Percentiles rank a stretch among this genome's conserved stretches.
Evolutionary conservation across 2,888 invertebrate genomes (phyloP).

Genomic region (Chalcosyrphus nemorum): DNA sequence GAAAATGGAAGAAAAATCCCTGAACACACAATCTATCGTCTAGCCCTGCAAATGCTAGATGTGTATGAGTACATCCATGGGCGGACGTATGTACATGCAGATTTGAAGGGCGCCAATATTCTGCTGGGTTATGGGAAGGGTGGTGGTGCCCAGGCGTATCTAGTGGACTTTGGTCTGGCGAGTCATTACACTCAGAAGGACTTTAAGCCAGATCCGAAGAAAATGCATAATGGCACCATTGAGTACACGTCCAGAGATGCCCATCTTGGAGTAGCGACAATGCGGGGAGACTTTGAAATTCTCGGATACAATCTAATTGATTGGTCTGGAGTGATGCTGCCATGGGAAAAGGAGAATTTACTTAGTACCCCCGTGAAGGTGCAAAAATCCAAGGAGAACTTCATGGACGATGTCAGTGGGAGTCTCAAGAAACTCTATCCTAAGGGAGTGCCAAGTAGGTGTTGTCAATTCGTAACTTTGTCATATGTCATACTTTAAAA

Average conservation of each 20-base stretch:
- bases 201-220: constrained; percentile 94
- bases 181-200: constrained; percentile 89
- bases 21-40: constrained; percentile 88
- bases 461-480: not conserved
- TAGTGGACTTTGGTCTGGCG: constrained; percentile 97
- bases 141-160: constrained; percentile 88
- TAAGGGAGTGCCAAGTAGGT: constrained; percentile 81
- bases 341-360: constrained; percentile 88
- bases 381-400: constrained; percentile 87
- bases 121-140: constrained; percentile 87
- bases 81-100: constrained; percentile 95
- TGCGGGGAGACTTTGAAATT: constrained; percentile 97
- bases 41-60: constrained; percentile 93
- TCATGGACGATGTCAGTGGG: constrained; percentile 84
- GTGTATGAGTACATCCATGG: constrained; percentile 96
- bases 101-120: constrained; percentile 97
- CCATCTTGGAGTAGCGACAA: constrained; percentile 93
- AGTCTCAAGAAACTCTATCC: constrained; percentile 78
- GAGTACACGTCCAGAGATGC: constrained; percentile 98
- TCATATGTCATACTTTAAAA: too few relatives aligned
- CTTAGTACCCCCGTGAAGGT: constrained; percentile 85
- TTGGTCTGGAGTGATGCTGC: constrained; percentile 92
- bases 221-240: constrained; percentile 98
- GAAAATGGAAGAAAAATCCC: constrained; percentile 87
- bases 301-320: constrained; percentile 96